These are phyloP conservation scores for Pristionchus fissidentatus DNA, from an alignment of 2,888 invertebrate species.

Conservation along the genomic window DNA sequence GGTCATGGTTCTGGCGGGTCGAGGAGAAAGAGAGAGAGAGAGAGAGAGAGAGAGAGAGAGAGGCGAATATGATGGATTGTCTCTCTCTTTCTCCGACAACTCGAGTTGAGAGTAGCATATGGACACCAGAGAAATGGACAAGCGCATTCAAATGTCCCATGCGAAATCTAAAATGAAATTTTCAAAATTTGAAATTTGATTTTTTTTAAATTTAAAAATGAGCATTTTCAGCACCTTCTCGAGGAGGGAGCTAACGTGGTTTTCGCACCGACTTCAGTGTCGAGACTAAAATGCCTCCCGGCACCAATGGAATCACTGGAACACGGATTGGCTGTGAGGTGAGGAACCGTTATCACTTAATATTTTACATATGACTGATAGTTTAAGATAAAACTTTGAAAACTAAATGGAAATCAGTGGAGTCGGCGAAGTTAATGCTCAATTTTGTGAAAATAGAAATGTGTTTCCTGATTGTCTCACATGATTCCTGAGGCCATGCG, in stretches of 20 bases:
- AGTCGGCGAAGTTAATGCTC: too few species aligned
- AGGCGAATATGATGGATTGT: too few species aligned
- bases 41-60: too few species aligned
- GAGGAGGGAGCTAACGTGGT: constrained; percentile 72
- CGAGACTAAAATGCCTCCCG: constrained; percentile 67
- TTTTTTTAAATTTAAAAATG: too few species aligned
- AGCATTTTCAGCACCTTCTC: constrained; percentile 68
- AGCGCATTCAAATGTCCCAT: background rate
- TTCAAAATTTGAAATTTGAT: too few species aligned
- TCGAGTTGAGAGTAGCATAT: too few species aligned
- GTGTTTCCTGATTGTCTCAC: too few species aligned
- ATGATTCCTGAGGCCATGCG: too few species aligned
- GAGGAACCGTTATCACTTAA: background rate
- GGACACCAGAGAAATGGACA: background rate
- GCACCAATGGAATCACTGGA: constrained; percentile 71
- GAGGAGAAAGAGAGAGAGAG: background rate
- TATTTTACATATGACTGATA: background rate
- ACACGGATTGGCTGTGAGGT: constrained; percentile 66
- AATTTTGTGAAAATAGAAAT: too few species aligned
- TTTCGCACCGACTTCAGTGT: constrained; percentile 67
- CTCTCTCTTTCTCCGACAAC: background rate
- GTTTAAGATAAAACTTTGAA: background rate
- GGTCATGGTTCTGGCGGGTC: too few species aligned
- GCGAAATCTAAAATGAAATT: too few species aligned
- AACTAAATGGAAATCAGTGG: too few species aligned